Percentiles rank a stretch among this genome's conserved stretches.
phyloP scores from a whole-genome alignment of 2,888 invertebrate species.

The Athrips mouffetella region DNA sequence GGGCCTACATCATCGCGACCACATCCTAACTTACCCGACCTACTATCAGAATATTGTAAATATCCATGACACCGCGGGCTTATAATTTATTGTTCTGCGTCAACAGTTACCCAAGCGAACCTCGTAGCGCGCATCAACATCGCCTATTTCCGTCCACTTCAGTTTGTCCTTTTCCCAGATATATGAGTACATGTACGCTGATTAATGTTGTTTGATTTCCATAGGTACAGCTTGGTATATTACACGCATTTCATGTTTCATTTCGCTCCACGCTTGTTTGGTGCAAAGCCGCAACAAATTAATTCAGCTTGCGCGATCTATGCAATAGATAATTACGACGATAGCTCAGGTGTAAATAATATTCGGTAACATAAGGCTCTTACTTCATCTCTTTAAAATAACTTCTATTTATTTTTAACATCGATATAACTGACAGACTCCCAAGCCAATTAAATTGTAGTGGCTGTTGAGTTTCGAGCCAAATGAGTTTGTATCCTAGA shows the following conservation, averaged over 20 bases:
- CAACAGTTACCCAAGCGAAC: neutral
- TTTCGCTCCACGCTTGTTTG: slow-evolving; percentile 16
- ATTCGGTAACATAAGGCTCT: neutral
- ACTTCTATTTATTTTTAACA: slow-evolving; percentile 12
- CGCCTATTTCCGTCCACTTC: slow-evolving; percentile 56
- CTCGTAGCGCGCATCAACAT: slow-evolving; percentile 30
- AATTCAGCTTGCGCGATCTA: slow-evolving; percentile 14
- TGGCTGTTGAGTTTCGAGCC: slow-evolving; percentile 24
- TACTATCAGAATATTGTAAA: slow-evolving; percentile 16
- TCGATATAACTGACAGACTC: slow-evolving; percentile 9
- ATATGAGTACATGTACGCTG: slow-evolving; percentile 32
- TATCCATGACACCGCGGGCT: slow-evolving; percentile 17
- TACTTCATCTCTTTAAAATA: slow-evolving; percentile 9
- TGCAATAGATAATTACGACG: slow-evolving; percentile 1
- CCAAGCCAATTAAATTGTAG: slow-evolving; percentile 22
- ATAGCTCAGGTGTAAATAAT: neutral
- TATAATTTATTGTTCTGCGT: neutral
- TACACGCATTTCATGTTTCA: slow-evolving; percentile 17
- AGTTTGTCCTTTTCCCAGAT: slow-evolving; percentile 59
- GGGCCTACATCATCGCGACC: slow-evolving; percentile 17
- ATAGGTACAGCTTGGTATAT: slow-evolving; percentile 14
- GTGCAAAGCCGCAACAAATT: slow-evolving; percentile 13
- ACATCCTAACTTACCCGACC: neutral
- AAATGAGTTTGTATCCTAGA: slow-evolving; percentile 21
- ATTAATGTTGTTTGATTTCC: slow-evolving; percentile 27